These are phyloP conservation scores for Octonoba sinensis DNA, from an alignment of 2,888 invertebrate species.

Conservation along the genomic window DNA sequence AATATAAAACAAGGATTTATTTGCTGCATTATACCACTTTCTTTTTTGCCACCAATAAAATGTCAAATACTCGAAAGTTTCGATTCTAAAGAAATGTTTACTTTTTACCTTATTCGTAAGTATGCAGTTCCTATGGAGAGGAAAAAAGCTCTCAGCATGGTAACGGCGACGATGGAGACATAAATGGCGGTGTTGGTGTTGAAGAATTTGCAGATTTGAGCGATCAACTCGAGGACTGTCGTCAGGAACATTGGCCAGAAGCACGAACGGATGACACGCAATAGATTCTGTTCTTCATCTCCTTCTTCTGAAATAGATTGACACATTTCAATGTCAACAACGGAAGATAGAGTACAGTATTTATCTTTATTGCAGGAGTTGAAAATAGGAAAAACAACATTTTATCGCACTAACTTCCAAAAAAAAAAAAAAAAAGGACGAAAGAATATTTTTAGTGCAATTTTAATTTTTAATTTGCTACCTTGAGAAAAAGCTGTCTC, in stretches of 20 bases:
- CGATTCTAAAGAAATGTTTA: too few relatives aligned
- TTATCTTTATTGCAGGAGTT: background rate
- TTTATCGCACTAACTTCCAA: too few relatives aligned
- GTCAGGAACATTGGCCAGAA: slow-evolving; percentile 66
- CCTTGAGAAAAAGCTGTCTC: too few relatives aligned
- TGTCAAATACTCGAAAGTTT: too few relatives aligned
- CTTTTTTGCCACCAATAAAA: too few relatives aligned
- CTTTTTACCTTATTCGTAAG: slow-evolving; percentile 68
- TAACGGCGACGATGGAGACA: slow-evolving; percentile 68
- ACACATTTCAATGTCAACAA: background rate
- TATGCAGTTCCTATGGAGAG: slow-evolving; percentile 69
- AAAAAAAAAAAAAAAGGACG: too few relatives aligned
- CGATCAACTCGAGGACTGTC: slow-evolving; percentile 49
- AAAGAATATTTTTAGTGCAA: too few relatives aligned
- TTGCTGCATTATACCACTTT: too few relatives aligned
- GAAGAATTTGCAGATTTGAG: slow-evolving; percentile 70
- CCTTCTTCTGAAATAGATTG: background rate
- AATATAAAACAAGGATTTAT: too few relatives aligned
- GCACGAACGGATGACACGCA: slow-evolving; percentile 53
- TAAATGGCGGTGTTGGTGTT: slow-evolving; percentile 68
- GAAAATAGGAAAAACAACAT: too few relatives aligned
- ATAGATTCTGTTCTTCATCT: background rate
- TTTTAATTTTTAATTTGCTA: too few relatives aligned
- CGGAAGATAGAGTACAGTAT: background rate
- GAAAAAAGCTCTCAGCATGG: slow-evolving; percentile 68